Evolutionary conservation across 1,140 invertebrate species (phyloP), one percentile per base, ranked within the genome.

Genomic region (Diabrotica virgifera): DNA sequence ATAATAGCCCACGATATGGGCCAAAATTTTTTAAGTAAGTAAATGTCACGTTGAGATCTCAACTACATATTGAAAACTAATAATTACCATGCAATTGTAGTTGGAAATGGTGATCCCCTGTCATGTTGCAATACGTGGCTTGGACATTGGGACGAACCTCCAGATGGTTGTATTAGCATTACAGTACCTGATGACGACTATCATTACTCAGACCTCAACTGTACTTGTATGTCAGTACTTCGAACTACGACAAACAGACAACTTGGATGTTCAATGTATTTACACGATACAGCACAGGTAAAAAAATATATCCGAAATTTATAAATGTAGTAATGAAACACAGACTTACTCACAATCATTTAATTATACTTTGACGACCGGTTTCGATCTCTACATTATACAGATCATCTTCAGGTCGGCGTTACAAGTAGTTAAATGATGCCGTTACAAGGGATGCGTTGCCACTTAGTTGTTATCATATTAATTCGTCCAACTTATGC

Each of bases 161-260:
- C 73, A 74, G 82, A 86, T 0, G 77, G 82, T 36, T 98, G 96
- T 79, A 94, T 89, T 68, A 93, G 95, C 0, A 95, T 98, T 65
- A 77, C 89, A 0, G 86, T 97, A 8, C 90, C 94, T 3, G 75
- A 82, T 0, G 85, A 93, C 70, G 96, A 98, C 80, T 90, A 89
- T 0, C 85, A 92, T 14, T 92, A 90, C 72, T 80, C 82, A 2
- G 82, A 83, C 59, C 84, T 82, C 51, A 84, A 87, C 11, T 88
- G 87, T 11, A 83, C 87, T 58, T 96, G 93, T 74, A 86, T 94
- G 79, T 93, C 93, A 80, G 94, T 95, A 74, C 89, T 94, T 0
- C 84, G 93, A 66, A 92, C 90, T 8, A 86, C 85, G 5, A 89
- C 87, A 5, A 89, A 90, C 65, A 80, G 85, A 52, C 87, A 87